phyloP scores from a whole-genome alignment of 2,113 vertebrate species.

The Sus scrofa region T2T-Sscrofa CM000824.6:181634501-181635000 shows the following conservation, averaged over 20 bases:
- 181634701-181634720: background rate
- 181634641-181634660: background rate
- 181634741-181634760: background rate
- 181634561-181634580: background rate
- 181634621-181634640: background rate
- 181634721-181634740: background rate
- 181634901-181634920: background rate
- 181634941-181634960: background rate
- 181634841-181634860: background rate
- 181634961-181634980: background rate
- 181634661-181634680: background rate
- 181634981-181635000: background rate
- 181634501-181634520: background rate
- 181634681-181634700: background rate
- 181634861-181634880: background rate
- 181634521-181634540: background rate
- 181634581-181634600: background rate
- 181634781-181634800: background rate
- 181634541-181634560: background rate
- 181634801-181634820: background rate
- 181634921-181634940: background rate
- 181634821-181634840: background rate
- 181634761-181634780: background rate
- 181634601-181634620: conserved; percentile 2
- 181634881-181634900: background rate